phyloP scores from a whole-genome alignment of 1,140 invertebrate species.

The Drosophila athabasca region DNA sequence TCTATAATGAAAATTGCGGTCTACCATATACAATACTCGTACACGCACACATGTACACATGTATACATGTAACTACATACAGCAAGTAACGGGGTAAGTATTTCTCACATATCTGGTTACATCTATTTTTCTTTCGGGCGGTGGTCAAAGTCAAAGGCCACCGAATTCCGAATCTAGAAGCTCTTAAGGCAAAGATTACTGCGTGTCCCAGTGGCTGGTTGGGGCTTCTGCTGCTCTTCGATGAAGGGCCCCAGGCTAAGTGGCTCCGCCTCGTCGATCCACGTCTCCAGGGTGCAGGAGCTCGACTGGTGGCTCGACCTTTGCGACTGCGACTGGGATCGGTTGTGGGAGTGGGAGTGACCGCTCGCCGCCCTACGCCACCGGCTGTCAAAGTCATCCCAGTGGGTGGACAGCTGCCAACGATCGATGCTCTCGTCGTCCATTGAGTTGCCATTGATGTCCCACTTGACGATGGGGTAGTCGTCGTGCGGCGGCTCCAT shows the following conservation, averaged over 20 bases:
- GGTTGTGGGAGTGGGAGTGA: background rate
- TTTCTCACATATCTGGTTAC: conserved; percentile 52
- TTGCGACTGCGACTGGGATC: conserved; percentile 34
- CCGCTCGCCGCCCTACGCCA: conserved; percentile 33
- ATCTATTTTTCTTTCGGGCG: conserved; percentile 29
- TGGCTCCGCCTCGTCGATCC: conserved; percentile 73
- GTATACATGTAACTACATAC: conserved; percentile 3
- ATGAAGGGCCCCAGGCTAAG: conserved; percentile 31
- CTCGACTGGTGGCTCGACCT: conserved; percentile 79
- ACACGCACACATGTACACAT: conserved; percentile 9
- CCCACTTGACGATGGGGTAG: conserved; percentile 76
- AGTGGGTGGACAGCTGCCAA: conserved; percentile 7
- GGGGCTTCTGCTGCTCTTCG: conserved; percentile 39
- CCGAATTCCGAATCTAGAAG: conserved; percentile 47
- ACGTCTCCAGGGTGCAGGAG: conserved; percentile 80
- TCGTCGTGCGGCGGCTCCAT: conserved; percentile 66
- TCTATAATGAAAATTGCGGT: conserved; percentile 70
- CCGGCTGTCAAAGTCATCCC: conserved; percentile 37
- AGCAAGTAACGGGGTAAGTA: conserved; percentile 3
- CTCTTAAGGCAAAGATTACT: conserved; percentile 73
- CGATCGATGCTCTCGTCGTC: conserved; percentile 68
- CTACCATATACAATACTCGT: conserved; percentile 33
- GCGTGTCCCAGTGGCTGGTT: conserved; percentile 32
- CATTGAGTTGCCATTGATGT: conserved; percentile 79
- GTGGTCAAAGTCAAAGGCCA: conserved; percentile 10